Conservation (phyloP, 2,888 invertebrate species). For the Lithophane socia region DNA sequence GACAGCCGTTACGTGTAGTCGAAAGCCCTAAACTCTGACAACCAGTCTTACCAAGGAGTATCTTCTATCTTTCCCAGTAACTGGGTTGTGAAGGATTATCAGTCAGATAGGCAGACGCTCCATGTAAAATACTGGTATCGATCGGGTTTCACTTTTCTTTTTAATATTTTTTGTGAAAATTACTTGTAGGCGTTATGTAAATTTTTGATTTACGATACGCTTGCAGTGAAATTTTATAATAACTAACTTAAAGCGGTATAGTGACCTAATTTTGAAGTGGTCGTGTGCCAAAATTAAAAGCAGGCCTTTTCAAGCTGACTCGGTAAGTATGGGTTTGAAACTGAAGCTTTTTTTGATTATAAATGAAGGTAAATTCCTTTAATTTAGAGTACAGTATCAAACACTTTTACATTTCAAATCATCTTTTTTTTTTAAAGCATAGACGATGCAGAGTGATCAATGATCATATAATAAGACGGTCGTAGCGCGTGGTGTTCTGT, state of each 20-base stretch:
- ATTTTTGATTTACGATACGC: neutral
- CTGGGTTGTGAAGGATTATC: no score
- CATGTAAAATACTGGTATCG: no score
- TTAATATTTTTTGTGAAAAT: neutral
- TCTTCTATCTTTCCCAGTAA: no score
- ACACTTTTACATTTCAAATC: neutral
- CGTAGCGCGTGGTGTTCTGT: no score
- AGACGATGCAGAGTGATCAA: no score
- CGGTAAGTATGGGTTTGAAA: conserved; percentile 5
- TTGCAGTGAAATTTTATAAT: conserved; percentile 10
- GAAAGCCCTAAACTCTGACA: no score
- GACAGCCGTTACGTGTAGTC: no score
- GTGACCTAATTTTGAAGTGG: conserved; percentile 25
- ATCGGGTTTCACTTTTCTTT: neutral
- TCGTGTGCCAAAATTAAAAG: conserved; percentile 42
- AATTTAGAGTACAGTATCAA: neutral
- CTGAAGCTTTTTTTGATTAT: neutral
- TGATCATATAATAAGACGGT: no score
- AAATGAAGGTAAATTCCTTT: neutral
- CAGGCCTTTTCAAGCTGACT: conserved; percentile 8
- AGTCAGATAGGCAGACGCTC: no score
- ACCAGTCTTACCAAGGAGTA: no score
- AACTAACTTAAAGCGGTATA: conserved; percentile 14
- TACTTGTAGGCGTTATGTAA: conserved; percentile 17
- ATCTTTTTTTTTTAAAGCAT: neutral